Conservation (phyloP, 2,113 vertebrate genomes). For the Peromyscus leucopus region DNA sequence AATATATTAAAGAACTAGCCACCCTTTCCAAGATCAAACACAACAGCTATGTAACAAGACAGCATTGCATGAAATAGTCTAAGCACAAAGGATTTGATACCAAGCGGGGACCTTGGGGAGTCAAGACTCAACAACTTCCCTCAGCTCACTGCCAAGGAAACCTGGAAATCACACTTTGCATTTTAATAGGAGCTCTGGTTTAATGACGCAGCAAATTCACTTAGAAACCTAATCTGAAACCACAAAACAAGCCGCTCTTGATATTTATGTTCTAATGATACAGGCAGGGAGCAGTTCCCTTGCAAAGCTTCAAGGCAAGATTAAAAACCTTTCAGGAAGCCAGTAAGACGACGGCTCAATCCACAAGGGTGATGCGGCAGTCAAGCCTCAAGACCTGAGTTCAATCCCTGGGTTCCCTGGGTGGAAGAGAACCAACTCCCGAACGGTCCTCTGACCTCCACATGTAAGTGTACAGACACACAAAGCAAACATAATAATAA, state of each 20-base stretch:
- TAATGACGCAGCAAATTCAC: constrained; percentile 26
- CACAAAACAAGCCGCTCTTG: constrained; percentile 5
- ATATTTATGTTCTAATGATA: constrained; percentile 56
- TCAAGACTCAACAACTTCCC: constrained; percentile 4
- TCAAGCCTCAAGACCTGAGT: neutral
- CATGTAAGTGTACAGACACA: no score
- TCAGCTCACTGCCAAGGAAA: constrained; percentile 4
- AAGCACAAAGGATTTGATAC: neutral
- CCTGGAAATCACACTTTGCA: constrained; percentile 27
- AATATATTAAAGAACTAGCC: constrained; percentile 2
- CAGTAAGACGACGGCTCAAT: neutral
- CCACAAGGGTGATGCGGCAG: no score
- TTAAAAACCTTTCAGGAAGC: constrained; percentile 16
- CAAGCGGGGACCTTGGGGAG: neutral
- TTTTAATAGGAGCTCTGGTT: constrained; percentile 35
- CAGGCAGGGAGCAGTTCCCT: neutral
- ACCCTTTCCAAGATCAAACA: constrained; percentile 2
- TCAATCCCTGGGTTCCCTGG: neutral
- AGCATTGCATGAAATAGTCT: constrained; percentile 12
- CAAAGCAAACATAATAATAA: neutral
- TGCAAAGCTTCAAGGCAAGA: neutral
- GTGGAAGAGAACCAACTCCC: neutral
- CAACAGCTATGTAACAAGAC: constrained; percentile 1
- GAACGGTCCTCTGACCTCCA: neutral
- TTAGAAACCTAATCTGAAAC: constrained; percentile 51